These are phyloP conservation scores for Hafferia zeledoni DNA, from an alignment of 2,797 vertebrate genomes.

Conservation along the genomic window DNA sequence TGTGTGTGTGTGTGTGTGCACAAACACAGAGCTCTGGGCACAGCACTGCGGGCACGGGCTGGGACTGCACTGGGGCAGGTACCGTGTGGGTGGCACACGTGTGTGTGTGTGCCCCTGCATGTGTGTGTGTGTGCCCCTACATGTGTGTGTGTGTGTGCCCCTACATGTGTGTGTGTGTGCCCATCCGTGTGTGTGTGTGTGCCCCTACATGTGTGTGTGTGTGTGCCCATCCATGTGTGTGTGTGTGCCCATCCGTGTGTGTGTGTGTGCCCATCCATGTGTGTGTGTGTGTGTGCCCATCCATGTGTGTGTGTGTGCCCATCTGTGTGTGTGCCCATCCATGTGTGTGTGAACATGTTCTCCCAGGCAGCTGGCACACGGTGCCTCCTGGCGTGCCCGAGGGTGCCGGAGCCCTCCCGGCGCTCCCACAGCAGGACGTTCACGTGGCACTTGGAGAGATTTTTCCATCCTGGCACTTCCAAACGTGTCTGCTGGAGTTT, in stretches of 20 bases:
- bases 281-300: too few species aligned
- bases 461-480: constrained; percentile 18
- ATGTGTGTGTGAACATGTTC: neutral
- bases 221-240: too few species aligned
- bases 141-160: neutral
- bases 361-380: neutral
- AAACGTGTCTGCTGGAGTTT: neutral
- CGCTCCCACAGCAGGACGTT: accelerated
- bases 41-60: accelerated
- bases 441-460: neutral
- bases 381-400: too few species aligned
- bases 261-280: too few species aligned
- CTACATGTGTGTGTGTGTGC: too few species aligned
- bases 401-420: neutral
- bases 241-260: too few species aligned
- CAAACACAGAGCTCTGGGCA: neutral
- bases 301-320: neutral
- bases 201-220: neutral
- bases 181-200: too few species aligned
- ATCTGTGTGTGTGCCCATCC: too few species aligned
- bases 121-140: too few species aligned
- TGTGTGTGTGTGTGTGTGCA: neutral
- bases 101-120: neutral
- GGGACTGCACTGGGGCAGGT: accelerated
- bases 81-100: accelerated